Base-by-base conservation (phyloP, 2,888 invertebrate species). In the Junonia oenone region DNA sequence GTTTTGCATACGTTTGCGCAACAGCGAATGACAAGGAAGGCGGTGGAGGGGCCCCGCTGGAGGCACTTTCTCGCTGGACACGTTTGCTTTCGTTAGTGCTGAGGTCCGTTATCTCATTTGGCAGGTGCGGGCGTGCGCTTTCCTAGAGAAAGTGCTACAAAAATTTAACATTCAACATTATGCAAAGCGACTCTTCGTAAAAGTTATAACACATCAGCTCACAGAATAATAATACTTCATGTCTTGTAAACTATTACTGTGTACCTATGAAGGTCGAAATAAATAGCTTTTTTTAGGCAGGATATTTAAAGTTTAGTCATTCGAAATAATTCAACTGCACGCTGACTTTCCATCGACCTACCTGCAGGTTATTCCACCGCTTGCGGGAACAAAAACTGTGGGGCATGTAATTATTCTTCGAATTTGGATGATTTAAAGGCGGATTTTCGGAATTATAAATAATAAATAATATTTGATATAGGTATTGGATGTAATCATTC, bases 51-150 rank as follows among this genome's bases (percentile, higher is more conserved):
- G 54, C 47, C 58, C 59, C 54, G 71, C 75, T 71, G 73, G 77
- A 73, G 72, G 71, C 81, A 86, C 88, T 89, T 89, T 89, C 87
- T 81, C 86, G 75, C 71, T 75, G 76, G 71, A 71, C 77, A 82
- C 87, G 81, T 83, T 89, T 88, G 85, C 88, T 88, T 90, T 89
- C 87, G 82, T 87, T 84, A 75, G 76, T 73, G 74, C 73, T 76
- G 75, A 76, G 75, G 74, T 68, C 83, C 87, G 86, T 86, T 87
- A 89, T 81, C 82, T 83, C 84, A 86, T 88, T 87, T 78, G 79
- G 82, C 89, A 89, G 89, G 89, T 89, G 89, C 78, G 73, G 75
- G 69, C 73, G 73, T 72, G 70, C 70, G 72, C 65, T 67, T 69
- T 72, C 76, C 71, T 73, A 80, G 84, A 79, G 88, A 88, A 88